Evolutionary conservation across 2,888 invertebrate species (phyloP).

Genomic region (Amblyjoppa proteus): DNA sequence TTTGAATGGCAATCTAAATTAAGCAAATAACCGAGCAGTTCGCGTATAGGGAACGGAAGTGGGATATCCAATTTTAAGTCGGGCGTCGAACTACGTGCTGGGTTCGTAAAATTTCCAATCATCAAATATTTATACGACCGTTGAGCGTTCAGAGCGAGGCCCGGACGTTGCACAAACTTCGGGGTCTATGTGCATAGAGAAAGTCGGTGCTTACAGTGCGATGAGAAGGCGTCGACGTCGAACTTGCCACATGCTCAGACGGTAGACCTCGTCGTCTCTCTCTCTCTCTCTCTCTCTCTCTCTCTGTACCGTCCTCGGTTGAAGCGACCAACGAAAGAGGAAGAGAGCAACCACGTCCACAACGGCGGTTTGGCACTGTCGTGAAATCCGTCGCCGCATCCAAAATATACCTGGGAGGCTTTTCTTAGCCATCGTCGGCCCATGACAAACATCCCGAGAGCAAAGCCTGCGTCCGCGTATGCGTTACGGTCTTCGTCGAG

Average conservation of each 20-base stretch:
- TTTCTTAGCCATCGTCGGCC: slow-evolving; percentile 70
- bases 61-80: slow-evolving; percentile 17
- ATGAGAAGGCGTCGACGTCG: slow-evolving; percentile 40
- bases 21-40: slow-evolving; percentile 15
- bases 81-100: slow-evolving; percentile 12
- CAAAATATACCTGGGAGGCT: slow-evolving; percentile 71
- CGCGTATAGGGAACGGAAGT: slow-evolving; percentile 2
- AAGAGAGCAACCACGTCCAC: slow-evolving; percentile 48
- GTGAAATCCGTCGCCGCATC: slow-evolving; percentile 70
- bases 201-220: neutral
- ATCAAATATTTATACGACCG: slow-evolving; percentile 60
- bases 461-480: slow-evolving; percentile 5
- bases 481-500: slow-evolving; percentile 31
- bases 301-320: slow-evolving; percentile 12
- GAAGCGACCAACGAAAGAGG: slow-evolving; percentile 35
- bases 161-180: neutral
- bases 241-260: slow-evolving; percentile 55
- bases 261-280: slow-evolving; percentile 20
- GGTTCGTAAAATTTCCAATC: slow-evolving; percentile 53
- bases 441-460: slow-evolving; percentile 68
- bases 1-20: neutral
- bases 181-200: neutral
- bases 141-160: neutral
- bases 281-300: neutral
- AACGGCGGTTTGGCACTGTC: slow-evolving; percentile 61